A percentile compares a stretch with the other conserved stretches of the same genome.
Evolutionary conservation across 2,797 vertebrate species (phyloP).

Genomic region (Acanthurus leucopareius): DNA sequence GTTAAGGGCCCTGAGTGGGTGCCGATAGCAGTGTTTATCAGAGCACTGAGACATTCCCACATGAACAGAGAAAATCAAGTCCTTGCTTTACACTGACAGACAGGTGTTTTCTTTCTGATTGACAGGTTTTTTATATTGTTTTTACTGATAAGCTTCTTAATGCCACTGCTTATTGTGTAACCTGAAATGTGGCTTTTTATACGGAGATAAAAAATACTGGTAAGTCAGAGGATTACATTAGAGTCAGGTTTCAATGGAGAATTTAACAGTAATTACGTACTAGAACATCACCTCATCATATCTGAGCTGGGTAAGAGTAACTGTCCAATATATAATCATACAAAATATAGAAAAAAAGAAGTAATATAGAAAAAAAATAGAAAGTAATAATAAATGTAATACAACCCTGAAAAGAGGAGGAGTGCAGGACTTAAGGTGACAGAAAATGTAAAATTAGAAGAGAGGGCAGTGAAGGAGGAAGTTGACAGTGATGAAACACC

Average conservation of each 20-base stretch:
- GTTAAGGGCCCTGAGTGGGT: conserved; percentile 63
- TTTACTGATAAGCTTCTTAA: conserved; percentile 31
- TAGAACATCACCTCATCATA: background rate
- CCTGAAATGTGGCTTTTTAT: background rate
- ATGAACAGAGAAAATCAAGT: conserved; percentile 48
- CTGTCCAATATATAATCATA: too few relatives aligned
- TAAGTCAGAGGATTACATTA: background rate
- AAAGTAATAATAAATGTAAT: background rate
- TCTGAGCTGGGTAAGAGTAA: background rate
- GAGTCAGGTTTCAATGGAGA: conserved; percentile 7
- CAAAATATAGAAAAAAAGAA: too few relatives aligned
- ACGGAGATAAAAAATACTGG: background rate
- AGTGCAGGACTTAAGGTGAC: conserved; percentile 44
- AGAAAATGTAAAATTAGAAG: conserved; percentile 63
- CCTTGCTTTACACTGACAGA: conserved; percentile 20
- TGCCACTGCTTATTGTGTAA: conserved; percentile 25
- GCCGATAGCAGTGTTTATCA: conserved; percentile 71
- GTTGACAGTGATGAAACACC: conserved; percentile 82
- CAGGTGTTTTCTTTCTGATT: conserved; percentile 16
- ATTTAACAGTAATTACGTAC: background rate
- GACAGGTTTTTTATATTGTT: conserved; percentile 24
- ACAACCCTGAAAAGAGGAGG: conserved; percentile 40
- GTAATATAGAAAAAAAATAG: too few relatives aligned
- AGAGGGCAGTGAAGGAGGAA: conserved; percentile 74
- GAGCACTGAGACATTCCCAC: conserved; percentile 57